These are phyloP conservation scores for Pimpla rufipes DNA, from an alignment of 2,888 invertebrate genomes.

Conservation along the genomic window DNA sequence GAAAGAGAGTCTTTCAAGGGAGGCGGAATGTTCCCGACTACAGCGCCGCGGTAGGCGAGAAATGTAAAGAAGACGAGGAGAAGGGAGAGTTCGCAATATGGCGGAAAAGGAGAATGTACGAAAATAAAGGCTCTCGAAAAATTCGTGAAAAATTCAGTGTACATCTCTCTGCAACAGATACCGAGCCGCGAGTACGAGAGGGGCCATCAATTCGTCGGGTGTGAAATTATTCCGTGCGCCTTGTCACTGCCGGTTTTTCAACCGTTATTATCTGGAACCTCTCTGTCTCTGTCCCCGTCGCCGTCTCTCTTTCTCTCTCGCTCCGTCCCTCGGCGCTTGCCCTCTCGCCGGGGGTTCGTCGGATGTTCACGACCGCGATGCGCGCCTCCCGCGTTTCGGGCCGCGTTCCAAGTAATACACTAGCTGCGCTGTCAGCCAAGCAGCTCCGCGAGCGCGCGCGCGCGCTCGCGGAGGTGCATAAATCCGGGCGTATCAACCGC, in stretches of 20 bases:
- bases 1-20: constrained; percentile 21
- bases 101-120: no score
- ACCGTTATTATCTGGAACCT: constrained; percentile 33
- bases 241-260: constrained; percentile 34
- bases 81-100: no score
- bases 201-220: constrained; percentile 55
- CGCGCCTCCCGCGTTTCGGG: constrained; percentile 47
- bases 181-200: constrained; percentile 21
- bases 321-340: constrained; percentile 2
- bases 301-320: constrained; percentile 15
- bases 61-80: no score
- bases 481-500: constrained; percentile 74
- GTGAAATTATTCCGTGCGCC: constrained; percentile 70
- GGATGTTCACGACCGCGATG: constrained; percentile 18
- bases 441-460: no score
- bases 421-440: constrained; percentile 69
- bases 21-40: constrained; percentile 27
- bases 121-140: no score
- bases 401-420: constrained; percentile 74
- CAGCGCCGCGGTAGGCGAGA: no score
- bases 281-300: constrained; percentile 6
- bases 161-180: no score
- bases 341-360: neutral
- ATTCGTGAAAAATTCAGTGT: no score
- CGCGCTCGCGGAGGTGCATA: constrained; percentile 66